Evolutionary conservation across 2,113 vertebrate genomes (phyloP).

Genomic region (Corythaeola cristata): DNA sequence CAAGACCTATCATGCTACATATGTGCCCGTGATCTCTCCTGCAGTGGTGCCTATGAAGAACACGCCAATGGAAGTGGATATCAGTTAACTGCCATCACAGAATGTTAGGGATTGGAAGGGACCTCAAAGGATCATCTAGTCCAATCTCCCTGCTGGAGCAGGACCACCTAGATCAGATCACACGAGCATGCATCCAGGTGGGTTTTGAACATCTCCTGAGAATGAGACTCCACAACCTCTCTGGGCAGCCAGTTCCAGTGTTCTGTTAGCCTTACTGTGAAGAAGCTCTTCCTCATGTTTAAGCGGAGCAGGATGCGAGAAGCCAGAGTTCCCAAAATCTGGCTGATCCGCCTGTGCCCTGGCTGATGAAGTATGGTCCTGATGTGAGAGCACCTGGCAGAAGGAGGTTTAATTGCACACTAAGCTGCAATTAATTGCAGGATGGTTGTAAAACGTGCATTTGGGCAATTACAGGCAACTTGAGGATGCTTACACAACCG

Average conservation of each 20-base stretch:
- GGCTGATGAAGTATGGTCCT: background rate
- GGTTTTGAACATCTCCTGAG: no score
- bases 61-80: background rate
- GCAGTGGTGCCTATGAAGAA: background rate
- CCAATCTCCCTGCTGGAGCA: no score
- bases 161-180: no score
- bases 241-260: no score
- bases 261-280: no score
- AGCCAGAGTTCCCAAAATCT: background rate
- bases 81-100: background rate
- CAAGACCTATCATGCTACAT: background rate
- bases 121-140: no score
- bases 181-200: no score
- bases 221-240: no score
- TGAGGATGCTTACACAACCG: background rate
- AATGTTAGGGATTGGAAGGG: no score
- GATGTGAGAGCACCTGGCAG: conserved; percentile 10
- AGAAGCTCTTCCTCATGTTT: no score
- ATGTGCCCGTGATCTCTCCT: background rate
- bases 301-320: background rate
- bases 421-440: conserved; percentile 31
- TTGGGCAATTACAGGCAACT: conserved; percentile 6
- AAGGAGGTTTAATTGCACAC: conserved; percentile 14
- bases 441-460: background rate
- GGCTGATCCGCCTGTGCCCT: background rate